Percentiles rank a stretch among this genome's conserved stretches.
Evolutionary conservation across 1,140 invertebrate species (phyloP).

Genomic region (Stegodyphus mimosarum): DNA sequence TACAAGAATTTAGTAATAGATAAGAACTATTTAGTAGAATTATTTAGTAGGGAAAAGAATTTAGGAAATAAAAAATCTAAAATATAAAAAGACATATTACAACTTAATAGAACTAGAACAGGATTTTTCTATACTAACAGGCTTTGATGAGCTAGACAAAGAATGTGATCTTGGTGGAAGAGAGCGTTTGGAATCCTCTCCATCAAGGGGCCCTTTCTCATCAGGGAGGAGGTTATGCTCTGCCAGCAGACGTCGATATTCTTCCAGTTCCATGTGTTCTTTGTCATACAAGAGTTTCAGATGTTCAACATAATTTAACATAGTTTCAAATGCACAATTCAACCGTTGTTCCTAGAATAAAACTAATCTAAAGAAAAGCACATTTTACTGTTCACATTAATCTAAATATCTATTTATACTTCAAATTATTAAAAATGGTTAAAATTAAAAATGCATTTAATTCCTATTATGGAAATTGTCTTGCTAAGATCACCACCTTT

Average conservation of each 20-base stretch:
- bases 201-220: conserved; percentile 30
- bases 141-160: conserved; percentile 27
- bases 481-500: not conserved
- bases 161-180: conserved; percentile 40
- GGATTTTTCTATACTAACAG: conserved; percentile 16
- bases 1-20: no score
- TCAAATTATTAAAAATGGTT: not conserved
- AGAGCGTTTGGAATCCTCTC: conserved; percentile 9
- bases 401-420: not conserved
- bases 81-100: not conserved
- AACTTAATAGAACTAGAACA: not conserved
- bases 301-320: conserved; percentile 72
- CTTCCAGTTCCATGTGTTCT: conserved; percentile 69
- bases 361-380: not conserved
- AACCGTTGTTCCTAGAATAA: conserved; percentile 69
- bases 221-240: conserved; percentile 41
- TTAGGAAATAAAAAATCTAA: not conserved
- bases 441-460: not conserved
- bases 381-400: not conserved
- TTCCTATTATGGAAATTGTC: not conserved
- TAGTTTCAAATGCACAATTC: conserved; percentile 71
- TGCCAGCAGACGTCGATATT: conserved; percentile 64
- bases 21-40: no score
- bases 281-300: conserved; percentile 69
- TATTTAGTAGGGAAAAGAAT: not conserved